Percentiles rank a stretch among this genome's conserved stretches.
These are phyloP conservation scores for Actenoides hombroni DNA, from an alignment of 2,113 vertebrate genomes.

Conservation along the genomic window DNA sequence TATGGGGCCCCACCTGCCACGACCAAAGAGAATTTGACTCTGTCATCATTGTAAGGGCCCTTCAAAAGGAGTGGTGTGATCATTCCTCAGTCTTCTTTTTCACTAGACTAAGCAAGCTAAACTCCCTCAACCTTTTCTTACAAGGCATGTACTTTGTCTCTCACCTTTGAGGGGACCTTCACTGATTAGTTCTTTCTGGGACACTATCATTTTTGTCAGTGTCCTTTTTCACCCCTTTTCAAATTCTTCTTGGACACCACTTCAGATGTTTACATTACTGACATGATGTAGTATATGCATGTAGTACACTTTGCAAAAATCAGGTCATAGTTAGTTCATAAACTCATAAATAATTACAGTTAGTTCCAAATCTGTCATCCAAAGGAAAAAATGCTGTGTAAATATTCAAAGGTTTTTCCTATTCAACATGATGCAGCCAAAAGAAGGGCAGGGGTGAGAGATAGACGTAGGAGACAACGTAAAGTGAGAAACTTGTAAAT, in stretches of 20 bases:
- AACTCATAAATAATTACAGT: conserved; percentile 16
- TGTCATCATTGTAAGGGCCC: background rate
- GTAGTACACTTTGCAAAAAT: background rate
- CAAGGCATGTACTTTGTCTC: background rate
- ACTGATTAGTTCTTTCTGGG: background rate
- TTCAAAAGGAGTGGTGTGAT: background rate
- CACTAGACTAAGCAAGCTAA: background rate
- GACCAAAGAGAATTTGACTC: background rate
- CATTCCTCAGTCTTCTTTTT: background rate
- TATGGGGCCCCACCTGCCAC: background rate
- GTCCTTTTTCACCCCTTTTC: background rate
- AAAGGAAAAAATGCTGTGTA: background rate
- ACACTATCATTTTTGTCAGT: background rate
- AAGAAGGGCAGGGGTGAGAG: background rate
- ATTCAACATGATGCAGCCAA: background rate
- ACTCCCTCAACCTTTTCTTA: background rate
- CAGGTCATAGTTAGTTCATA: background rate
- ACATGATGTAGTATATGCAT: background rate
- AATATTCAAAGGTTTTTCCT: background rate
- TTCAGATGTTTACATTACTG: background rate
- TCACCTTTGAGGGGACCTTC: background rate
- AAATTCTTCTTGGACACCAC: background rate
- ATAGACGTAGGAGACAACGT: background rate
- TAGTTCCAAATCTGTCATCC: conserved; percentile 1
- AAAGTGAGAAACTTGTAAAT: background rate